Base-by-base conservation (phyloP, 2,888 invertebrate genomes). In the Aproaerema taeniolella region DNA sequence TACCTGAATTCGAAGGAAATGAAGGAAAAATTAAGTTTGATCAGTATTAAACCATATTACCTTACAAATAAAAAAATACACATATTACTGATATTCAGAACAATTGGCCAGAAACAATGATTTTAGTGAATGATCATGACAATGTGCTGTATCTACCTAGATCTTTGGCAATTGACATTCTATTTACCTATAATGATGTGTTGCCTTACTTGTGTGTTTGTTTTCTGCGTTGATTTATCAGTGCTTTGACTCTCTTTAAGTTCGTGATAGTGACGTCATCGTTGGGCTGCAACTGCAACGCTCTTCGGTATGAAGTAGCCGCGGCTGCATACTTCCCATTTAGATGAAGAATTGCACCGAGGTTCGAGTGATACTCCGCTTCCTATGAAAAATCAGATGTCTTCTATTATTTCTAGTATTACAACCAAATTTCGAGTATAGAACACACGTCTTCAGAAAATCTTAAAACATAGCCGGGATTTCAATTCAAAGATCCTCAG, bases 321-420 rank as follows among this genome's bases (percentile, higher is more conserved):
- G 98, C 98, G 50, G 96, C 94, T 15, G 89, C 87, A 58, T 95
- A 93, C 75, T 96, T 96, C 14, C 96, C 96, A 71, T 97, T 95
- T 51, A 97, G 88, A 82, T 98, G 98, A 43, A 97, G 88, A 67
- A 98, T 98, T 42, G 98, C 98, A 14, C 98, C 98, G 41, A 97
- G 89, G 77, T 98, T 98, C 61, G 97, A 96, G 79, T 97, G 96
- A 42, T 95, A 94, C 52, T 95, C 91, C 0, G 97, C 93, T 64
- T 96, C 95, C 92, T 95, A 77, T 47, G 58, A 49, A 34, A 49
- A 48, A 37, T 31, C 9, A 12, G 15, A 7, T 31, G 11, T 29
- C 20, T 20, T 4, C n/a, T n/a, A n/a, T n/a, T n/a, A n/a, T n/a
- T n/a, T n/a, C n/a, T n/a, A n/a, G n/a, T n/a, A 20, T 14, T 15